These are phyloP conservation scores for Paragorgia papillata DNA, from an alignment of 92 coral and sea anemone species.

Conservation along the genomic window DNA sequence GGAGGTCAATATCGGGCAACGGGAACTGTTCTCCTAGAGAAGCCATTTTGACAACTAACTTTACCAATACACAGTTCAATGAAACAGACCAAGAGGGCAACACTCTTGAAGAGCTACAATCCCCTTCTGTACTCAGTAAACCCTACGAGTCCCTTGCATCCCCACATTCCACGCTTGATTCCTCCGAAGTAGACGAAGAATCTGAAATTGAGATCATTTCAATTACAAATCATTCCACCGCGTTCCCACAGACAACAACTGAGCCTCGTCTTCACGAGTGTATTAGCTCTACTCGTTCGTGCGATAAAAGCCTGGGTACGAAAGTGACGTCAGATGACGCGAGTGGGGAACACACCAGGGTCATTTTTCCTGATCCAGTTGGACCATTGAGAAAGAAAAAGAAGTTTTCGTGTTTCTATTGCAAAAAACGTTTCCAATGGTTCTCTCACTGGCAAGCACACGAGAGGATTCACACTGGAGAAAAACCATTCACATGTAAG, in stretches of 20 bases:
- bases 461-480: conserved; percentile 93
- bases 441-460: conserved; percentile 90
- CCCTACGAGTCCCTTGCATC: neutral
- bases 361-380: neutral
- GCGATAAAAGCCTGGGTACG: no score
- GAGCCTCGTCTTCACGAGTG: no score
- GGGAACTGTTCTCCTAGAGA: conserved; percentile 11
- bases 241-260: no score
- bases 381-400: neutral
- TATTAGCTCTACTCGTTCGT: no score
- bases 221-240: no score
- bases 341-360: no score
- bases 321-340: no score
- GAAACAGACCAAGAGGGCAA: neutral
- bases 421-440: conserved; percentile 93
- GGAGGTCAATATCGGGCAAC: conserved; percentile 1
- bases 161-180: neutral
- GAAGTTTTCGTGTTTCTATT: conserved; percentile 78
- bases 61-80: neutral
- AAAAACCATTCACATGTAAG: conserved; percentile 56
- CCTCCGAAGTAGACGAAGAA: no score
- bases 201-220: no score
- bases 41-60: conserved; percentile 30
- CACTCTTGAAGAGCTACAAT: neutral
- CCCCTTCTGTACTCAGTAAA: neutral